These are phyloP conservation scores for Acanthosoma haemorrhoidale DNA, from an alignment of 2,888 invertebrate species.

Conservation along the genomic window DNA sequence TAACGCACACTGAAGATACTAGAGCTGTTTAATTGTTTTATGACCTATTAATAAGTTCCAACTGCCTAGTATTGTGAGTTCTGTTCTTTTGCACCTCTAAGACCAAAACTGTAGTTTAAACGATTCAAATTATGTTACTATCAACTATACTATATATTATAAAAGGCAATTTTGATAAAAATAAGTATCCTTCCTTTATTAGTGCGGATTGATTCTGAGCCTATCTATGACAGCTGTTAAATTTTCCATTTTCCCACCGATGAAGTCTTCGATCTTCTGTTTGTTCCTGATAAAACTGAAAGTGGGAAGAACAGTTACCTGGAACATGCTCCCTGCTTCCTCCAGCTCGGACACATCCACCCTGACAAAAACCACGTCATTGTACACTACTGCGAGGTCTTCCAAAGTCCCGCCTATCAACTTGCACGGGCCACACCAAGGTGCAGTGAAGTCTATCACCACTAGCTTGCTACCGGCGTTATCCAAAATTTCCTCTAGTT, in stretches of 20 bases:
- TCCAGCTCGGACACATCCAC: constrained; percentile 6
- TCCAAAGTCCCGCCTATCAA: constrained; percentile 8
- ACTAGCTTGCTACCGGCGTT: constrained; percentile 1
- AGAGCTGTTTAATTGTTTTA: too few relatives aligned
- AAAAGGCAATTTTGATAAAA: too few relatives aligned
- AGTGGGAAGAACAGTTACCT: background rate
- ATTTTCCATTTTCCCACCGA: constrained; percentile 13
- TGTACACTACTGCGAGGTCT: background rate
- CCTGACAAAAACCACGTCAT: background rate
- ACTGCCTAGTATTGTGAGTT: too few relatives aligned
- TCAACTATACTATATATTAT: too few relatives aligned
- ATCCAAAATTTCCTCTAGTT: constrained; percentile 1
- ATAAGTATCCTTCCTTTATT: background rate
- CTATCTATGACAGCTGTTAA: constrained; percentile 1
- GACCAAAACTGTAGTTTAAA: too few relatives aligned
- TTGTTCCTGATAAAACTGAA: constrained; percentile 17
- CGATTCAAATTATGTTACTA: too few relatives aligned
- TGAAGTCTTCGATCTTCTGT: constrained; percentile 3
- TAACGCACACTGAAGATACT: too few relatives aligned
- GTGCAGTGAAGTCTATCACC: constrained; percentile 6
- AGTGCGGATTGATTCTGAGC: background rate
- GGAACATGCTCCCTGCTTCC: background rate
- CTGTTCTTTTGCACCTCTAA: too few relatives aligned
- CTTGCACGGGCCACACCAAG: constrained; percentile 21
- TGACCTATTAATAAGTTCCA: too few relatives aligned